Base-by-base conservation (phyloP, 2,888 invertebrate species). In the Phragmatobia fuliginosa region DNA sequence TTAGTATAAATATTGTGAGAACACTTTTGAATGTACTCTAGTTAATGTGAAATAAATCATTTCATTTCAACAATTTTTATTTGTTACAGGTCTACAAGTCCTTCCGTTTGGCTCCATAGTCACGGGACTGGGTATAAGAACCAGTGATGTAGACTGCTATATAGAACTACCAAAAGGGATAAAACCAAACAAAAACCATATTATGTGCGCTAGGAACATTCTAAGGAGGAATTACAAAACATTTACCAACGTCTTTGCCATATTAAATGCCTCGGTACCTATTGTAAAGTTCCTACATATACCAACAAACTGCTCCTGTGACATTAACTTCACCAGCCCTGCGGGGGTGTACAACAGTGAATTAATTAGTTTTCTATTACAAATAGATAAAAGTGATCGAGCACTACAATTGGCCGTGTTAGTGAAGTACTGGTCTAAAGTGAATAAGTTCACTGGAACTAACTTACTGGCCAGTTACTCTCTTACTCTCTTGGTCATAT, bases 381-480 rank as follows among this genome's bases (percentile, higher is more conserved):
- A 88, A 7, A 83, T 95, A 0, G 97, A 98, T 82, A 28, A 14
- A 14, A 73, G 52, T n/a, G 71, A 74, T 0, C 94, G 96, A 72
- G 88, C 97, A 0, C 91, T 95, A 49, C 94, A 96, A 0, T 83
- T 97, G 0, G 95, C 97, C 83, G 85, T 97, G 60, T 88, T 97
- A n/a, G 87, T 98, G 0, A 97, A 98, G 85, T 97, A 96, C 82
- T 98, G 98, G 97, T 96, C 96, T 0, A 97, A 96, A 85, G 91
- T 95, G 7, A 95, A 96, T 70, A 92, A 95, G 11, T 86, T 97
- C 2, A 94, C 96, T 0, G 96, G 96, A 52, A 93, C 89, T 56
- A 95, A 95, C 72, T 91, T 93, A 69, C 91, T 97, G 79, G 95
- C 97, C 0, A 97, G 96, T 86, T 98, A 97, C 85, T 95, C 96